A percentile compares a stretch with the other conserved stretches of the same genome.
These are phyloP conservation scores for Cinara cedri DNA, from an alignment of 2,888 invertebrate species.

Conservation along the genomic window DNA sequence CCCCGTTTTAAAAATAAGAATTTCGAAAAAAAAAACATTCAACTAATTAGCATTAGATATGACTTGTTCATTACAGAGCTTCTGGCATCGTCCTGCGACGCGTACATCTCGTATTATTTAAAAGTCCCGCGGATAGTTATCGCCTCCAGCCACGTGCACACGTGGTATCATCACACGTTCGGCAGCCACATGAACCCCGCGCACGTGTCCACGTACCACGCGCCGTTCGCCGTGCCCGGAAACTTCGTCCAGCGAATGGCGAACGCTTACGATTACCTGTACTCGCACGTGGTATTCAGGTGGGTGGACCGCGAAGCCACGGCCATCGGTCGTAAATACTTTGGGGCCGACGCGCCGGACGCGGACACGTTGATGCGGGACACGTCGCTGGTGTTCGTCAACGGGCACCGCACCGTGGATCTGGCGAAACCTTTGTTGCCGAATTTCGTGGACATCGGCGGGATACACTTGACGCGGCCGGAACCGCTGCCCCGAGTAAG, in stretches of 20 bases:
- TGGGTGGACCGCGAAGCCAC: constrained; percentile 53
- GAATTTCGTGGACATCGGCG: constrained; percentile 56
- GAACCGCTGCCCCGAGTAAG: constrained; percentile 51
- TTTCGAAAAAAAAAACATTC: too few relatives aligned
- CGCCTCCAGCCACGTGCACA: constrained; percentile 59
- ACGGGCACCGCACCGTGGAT: constrained; percentile 53
- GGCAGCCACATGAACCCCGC: constrained; percentile 60
- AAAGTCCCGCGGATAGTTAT: constrained; percentile 59
- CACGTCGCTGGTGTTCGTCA: constrained; percentile 55
- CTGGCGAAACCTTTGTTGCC: constrained; percentile 44
- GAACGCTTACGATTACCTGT: constrained; percentile 64
- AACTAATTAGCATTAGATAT: constrained; percentile 55
- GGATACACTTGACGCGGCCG: constrained; percentile 45
- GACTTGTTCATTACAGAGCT: constrained; percentile 60
- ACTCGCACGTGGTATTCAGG: constrained; percentile 58
- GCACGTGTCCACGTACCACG: constrained; percentile 58
- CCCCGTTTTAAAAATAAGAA: too few relatives aligned
- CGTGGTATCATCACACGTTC: constrained; percentile 59
- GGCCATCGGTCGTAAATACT: constrained; percentile 52
- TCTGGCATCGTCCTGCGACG: constrained; percentile 59
- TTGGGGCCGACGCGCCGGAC: constrained; percentile 47
- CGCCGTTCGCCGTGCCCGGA: constrained; percentile 61
- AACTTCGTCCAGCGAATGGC: constrained; percentile 63
- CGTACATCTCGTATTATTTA: constrained; percentile 59
- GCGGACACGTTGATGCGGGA: constrained; percentile 34